Base-by-base conservation (phyloP, 1,140 invertebrate species). In the Nasonia vitripennis region DNA sequence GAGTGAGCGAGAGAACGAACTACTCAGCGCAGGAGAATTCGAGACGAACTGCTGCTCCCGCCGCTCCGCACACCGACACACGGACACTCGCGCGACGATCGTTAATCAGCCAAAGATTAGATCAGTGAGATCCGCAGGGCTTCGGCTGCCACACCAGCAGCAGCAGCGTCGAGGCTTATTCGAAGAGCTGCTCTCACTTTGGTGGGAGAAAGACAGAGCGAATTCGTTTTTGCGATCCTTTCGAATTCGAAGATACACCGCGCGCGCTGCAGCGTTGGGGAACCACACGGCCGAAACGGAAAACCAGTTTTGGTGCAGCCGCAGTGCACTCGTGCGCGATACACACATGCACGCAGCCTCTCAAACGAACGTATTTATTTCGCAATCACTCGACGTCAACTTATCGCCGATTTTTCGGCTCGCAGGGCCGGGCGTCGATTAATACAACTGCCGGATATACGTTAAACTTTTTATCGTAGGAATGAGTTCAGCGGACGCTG, bases 101-200 rank as follows among this genome's bases (percentile, higher is more conserved):
- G 90, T 92, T 92, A 91, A 92, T 91, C 91, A 92, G 91, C 88
- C 89, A 89, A 88, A 89, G 91, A 91, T 92, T 92, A 92, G 91
- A 92, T 92, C 91, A 90, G 89, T 88, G 88, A 90, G 87, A 81
- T 89, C 86, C 89, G 86, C 89, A 90, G 88, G 88, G 88, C 87
- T 87, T 88, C 79, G 86, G 85, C 84, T 87, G 78, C 83, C 70
- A 88, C 87, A 88, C 87, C 86, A 55, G 10, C 12, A 81, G 70
- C 71, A 71, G 48, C 83, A 86, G 70, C 83, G 80, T 74, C 81
- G 84, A 68, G 86, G 83, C 87, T 86, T 74, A 80, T 85, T 75
- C 78, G 87, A 86, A 45, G 41, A 45, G 41, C 41, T 45, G n/a
- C 55, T 62, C 48, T 51, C 48, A 51, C 48, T 51, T 5, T 62